Conservation (phyloP, 2,888 invertebrate genomes). For the Zaprionus bogoriensis region DNA sequence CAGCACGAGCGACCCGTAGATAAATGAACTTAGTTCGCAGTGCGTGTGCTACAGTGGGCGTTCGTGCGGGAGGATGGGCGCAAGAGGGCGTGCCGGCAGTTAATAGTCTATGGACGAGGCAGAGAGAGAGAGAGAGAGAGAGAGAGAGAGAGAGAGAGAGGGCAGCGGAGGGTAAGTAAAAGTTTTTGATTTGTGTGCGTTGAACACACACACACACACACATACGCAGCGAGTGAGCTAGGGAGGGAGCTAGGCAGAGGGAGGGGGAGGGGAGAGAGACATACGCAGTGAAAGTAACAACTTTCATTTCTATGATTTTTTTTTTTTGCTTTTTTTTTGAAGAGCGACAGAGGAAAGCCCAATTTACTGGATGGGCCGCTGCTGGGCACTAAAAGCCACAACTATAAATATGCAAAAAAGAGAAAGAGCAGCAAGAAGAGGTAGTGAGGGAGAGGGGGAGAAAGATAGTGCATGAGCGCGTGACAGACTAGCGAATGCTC, state of each 20-base stretch:
- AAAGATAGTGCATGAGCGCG: too few relatives aligned
- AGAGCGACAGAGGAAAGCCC: background rate
- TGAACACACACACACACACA: constrained; percentile 15
- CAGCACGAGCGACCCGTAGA: constrained; percentile 44
- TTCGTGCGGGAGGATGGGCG: constrained; percentile 5
- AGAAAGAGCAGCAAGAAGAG: background rate
- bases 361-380: constrained; percentile 19
- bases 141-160: background rate
- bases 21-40: constrained; percentile 60
- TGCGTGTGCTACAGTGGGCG: constrained; percentile 10
- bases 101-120: constrained; percentile 39
- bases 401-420: constrained; percentile 40
- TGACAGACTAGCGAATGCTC: constrained; percentile 5
- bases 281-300: constrained; percentile 64
- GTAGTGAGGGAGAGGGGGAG: too few relatives aligned
- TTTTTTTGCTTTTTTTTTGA: background rate
- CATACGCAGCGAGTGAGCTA: background rate
- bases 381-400: constrained; percentile 42
- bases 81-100: constrained; percentile 41
- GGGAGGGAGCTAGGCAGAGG: too few relatives aligned
- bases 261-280: too few relatives aligned
- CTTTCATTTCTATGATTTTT: constrained; percentile 61
- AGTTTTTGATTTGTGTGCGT: constrained; percentile 72
- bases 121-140: background rate
- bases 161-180: constrained; percentile 50